These are phyloP conservation scores for Marasmarcha lunaedactyla DNA, from an alignment of 2,888 invertebrate species.

Conservation along the genomic window DNA sequence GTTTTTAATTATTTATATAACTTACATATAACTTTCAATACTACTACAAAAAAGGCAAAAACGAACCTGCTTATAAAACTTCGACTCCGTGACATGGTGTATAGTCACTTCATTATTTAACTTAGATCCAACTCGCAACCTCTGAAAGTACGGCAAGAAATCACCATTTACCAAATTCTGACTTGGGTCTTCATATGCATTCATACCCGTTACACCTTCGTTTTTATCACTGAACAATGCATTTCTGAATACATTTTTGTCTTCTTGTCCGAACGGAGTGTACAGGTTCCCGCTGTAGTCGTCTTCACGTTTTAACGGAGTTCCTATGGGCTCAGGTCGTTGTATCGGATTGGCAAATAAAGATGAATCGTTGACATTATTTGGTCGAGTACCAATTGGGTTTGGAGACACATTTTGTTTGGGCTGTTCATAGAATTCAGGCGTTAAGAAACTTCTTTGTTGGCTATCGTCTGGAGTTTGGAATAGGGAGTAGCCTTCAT, in stretches of 20 bases:
- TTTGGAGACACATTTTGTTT: conserved; percentile 49
- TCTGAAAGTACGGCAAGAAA: conserved; percentile 52
- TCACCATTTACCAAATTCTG: conserved; percentile 39
- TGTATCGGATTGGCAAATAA: conserved; percentile 40
- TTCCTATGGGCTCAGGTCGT: conserved; percentile 42
- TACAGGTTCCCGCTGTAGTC: conserved; percentile 31
- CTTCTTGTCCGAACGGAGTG: conserved; percentile 54
- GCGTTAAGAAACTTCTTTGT: conserved; percentile 36
- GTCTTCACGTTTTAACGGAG: conserved; percentile 27
- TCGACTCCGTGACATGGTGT: conserved; percentile 57
- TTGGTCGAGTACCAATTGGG: conserved; percentile 52
- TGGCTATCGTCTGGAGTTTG: conserved; percentile 40
- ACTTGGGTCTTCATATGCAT: conserved; percentile 23
- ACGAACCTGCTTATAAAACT: conserved; percentile 39
- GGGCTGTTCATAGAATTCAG: conserved; percentile 44
- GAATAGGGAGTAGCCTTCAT: conserved; percentile 58
- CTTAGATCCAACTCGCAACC: conserved; percentile 50
- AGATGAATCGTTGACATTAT: conserved; percentile 31
- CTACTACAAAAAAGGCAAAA: too few species aligned
- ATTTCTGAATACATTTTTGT: conserved; percentile 47
- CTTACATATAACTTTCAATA: too few species aligned
- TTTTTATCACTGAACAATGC: conserved; percentile 47
- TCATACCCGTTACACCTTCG: conserved; percentile 20
- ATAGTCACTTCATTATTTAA: conserved; percentile 57
- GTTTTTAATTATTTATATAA: too few species aligned